Base-by-base conservation (phyloP, 2,888 invertebrate species). In the Drosophila rubida region DNA sequence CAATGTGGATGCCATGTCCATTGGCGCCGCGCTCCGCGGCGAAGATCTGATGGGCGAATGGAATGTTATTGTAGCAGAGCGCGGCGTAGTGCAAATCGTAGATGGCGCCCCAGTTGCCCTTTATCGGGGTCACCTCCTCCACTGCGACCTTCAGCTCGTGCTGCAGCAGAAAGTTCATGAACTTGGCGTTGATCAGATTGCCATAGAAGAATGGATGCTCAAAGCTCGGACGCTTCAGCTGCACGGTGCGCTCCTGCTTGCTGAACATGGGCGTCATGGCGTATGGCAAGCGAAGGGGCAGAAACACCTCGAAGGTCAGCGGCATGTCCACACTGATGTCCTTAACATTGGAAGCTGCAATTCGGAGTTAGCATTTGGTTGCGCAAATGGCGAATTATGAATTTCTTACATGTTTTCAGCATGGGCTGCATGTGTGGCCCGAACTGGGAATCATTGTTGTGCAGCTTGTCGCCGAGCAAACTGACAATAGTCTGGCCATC, bases 181-280 rank as follows among this genome's bases (percentile, higher is more conserved):
- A 35, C 11, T 70, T 70, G 7, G 60, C 14, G 25, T 68, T 81
- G 4, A 70, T 1, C 1, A 23, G n/a, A 14, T 76, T 62, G 11
- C 63, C 81, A 4, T 60, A 84, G 54, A 78, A 76, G 25, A 80
- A 76, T 0, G 63, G 64, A 35, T 80, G 78, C 4, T 9, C 2
- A 1, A 1, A 53, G 25, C 54, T 60, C 5, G 11, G 0, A 0
- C 53, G 50, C 8, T 4, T 35, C 0, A 80, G 13, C 11, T 48
- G 44, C 0, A 80, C 80, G 4, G 44, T 63, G 27, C 68, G 68
- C 1, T 25, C 14, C 4, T 9, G 0, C 2, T 64, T 32, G 6
- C 74, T 16, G 8, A 73, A 81, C 1, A 0, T 16, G 22, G 79
- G 79, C 6, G 0, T 13, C 19, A 79, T 19, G 0, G 58, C 1